Evolutionary conservation across 2,797 vertebrate genomes (phyloP), one percentile per base, ranked within the genome.

Genomic region (Nannoperca obscura): DNA sequence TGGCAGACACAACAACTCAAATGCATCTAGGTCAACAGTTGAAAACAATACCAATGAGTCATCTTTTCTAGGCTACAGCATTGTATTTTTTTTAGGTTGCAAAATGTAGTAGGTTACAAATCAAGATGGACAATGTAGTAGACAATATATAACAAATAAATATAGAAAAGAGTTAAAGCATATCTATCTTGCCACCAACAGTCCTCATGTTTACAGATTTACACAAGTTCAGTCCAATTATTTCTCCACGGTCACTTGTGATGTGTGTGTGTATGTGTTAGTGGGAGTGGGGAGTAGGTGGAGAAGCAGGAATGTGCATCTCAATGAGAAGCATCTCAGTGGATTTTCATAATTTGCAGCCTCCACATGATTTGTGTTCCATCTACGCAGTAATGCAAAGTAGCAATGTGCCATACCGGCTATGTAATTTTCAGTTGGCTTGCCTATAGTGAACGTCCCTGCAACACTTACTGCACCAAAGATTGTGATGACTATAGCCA

Each of bases 1-100:
- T 2, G 15, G 24, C 38, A 77, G 20, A 72, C 52, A 61, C 24
- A 55, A 58, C 49, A 70, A 74, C 57, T 65, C 7, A n/a, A 34
- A 83, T 30, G 66, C 50, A 87, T 80, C 75, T 87, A 66, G 81
- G 85, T 82, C 88, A 82, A 55, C 68, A 44, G 68, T 11, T 61
- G 63, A 80, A 78, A 76, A 82, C 84, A 79, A 83, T 62, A 53
- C 17, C 34, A 63, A 11, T 63, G 81, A 65, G 65, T 77, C 74
- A 81, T 71, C 24, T 59, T 66, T 71, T 73, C 71, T 7, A 49
- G 36, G 67, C 76, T 63, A 20, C 55, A 6, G 24, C 27, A 53
- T 20, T 30, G 34, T 22, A 54, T 9, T 30, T 67, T 20, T 52
- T 10, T 5, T 76, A 3, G 46, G 19, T 8, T 14, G 15, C 11